Percentiles rank a stretch among this genome's conserved stretches.
phyloP scores from a whole-genome alignment of 35 echinoderm and acorn worm species.

The Stichopus chloronotus region DNA sequence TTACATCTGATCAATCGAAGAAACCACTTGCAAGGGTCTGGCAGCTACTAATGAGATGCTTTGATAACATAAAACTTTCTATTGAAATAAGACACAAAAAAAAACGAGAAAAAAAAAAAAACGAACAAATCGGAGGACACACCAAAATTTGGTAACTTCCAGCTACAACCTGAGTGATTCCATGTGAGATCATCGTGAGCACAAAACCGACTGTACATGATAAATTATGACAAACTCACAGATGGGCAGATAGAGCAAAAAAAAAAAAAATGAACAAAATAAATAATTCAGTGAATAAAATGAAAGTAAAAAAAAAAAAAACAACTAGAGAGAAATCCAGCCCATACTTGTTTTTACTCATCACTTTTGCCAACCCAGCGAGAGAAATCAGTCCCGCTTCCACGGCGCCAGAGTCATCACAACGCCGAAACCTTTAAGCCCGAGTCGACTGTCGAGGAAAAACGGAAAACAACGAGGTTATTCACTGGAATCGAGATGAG shows the following conservation, averaged over 20 bases:
- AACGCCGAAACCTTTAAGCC: background rate
- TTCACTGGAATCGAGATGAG: background rate
- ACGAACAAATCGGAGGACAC: no score
- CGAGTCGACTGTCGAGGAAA: background rate
- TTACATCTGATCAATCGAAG: no score
- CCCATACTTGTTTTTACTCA: background rate
- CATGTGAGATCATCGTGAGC: background rate
- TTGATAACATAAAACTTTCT: background rate
- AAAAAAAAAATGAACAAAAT: background rate
- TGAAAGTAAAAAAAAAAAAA: background rate
- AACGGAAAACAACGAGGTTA: background rate
- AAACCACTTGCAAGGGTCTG: background rate
- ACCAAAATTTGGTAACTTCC: background rate
- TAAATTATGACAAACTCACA: background rate
- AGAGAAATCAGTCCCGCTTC: background rate
- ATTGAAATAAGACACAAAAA: background rate
- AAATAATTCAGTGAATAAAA: background rate
- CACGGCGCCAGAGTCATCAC: background rate
- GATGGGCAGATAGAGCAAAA: constrained; percentile 12
- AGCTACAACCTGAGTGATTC: constrained; percentile 7
- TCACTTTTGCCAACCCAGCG: background rate
- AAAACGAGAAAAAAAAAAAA: background rate
- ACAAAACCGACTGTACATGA: background rate
- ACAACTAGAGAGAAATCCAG: background rate
- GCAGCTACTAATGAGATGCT: background rate